A percentile compares a stretch with the other conserved stretches of the same genome.
Evolutionary conservation across 2,797 vertebrate species (phyloP).

Genomic region (Chaetophractus vellerosus): DNA sequence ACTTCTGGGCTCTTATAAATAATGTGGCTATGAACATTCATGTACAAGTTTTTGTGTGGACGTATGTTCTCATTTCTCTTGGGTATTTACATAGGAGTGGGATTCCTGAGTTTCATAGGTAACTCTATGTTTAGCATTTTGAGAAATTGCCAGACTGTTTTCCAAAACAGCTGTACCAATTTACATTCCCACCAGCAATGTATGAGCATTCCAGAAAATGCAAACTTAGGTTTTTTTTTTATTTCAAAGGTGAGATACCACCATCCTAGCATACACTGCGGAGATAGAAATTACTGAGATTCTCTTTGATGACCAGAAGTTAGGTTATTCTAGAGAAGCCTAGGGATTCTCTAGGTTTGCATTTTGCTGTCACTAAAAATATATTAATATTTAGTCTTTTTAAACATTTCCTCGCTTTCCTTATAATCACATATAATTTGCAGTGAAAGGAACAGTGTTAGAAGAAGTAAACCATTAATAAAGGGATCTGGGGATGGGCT

Average conservation of each 20-base stretch:
- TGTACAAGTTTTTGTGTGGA: not conserved
- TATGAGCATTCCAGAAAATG: not conserved
- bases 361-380: not conserved
- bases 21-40: not conserved
- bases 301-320: not conserved
- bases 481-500: constrained; percentile 25
- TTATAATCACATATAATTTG: constrained; percentile 45
- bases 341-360: not conserved
- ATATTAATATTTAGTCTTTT: not conserved
- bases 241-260: not conserved
- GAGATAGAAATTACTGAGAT: not conserved
- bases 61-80: not conserved
- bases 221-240: not conserved
- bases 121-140: not conserved
- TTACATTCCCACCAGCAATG: not conserved
- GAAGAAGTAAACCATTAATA: constrained; percentile 78
- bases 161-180: not conserved
- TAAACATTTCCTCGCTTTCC: constrained; percentile 61
- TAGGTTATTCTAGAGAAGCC: not conserved
- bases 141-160: not conserved
- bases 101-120: not conserved
- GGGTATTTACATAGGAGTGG: not conserved
- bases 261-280: not conserved
- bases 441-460: constrained; percentile 66
- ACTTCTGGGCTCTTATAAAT: not conserved